Base-by-base conservation (phyloP, 2,797 vertebrate genomes). In the Okamejei kenojei region DNA sequence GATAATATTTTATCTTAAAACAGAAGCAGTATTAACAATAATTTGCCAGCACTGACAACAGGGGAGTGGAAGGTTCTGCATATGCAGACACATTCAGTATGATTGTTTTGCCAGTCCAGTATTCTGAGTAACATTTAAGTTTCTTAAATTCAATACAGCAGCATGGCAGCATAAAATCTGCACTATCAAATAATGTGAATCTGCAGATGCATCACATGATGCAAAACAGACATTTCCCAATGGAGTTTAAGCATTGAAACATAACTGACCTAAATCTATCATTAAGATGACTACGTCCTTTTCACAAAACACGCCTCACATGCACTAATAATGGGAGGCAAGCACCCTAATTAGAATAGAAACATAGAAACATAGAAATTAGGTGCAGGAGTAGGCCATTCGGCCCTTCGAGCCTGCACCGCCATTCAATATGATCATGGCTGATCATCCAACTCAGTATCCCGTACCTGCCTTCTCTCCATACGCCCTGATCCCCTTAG, bases 1-100 rank as follows among this genome's bases (percentile, higher is more conserved):
- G n/a, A 68, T 65, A 68, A 88, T 68, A 88, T 5, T 68, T 88
- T 68, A 88, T 35, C 63, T 88, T 88, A 88, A 68, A 88, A 32
- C 32, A 65, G n/a, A n/a, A 88, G 10, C n/a, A 68, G 35, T 17
- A 35, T 68, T 63, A 61, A 88, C 65, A 9, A 15, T 68, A 88
- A 86, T 86, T 65, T 65, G 58, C 9, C 65, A 35, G 58, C 61
- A n/a, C 63, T 86, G 58, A 7, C 63, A 88, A 68, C n/a, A 38
- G 84, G n/a, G 58, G 65, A 88, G 68, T 88, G n/a, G 7, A 19
- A 13, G n/a, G n/a, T 63, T 88, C 32, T 88, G 84, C n/a, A 65
- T 32, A 35, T 88, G 63, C 68, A 65, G 63, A 35, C 19, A 68
- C 63, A 68, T 19, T 21, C 68, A 86, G 19, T 32, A 63, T 32